A percentile compares a stretch with the other conserved stretches of the same genome.
These are phyloP conservation scores for Hyles vespertilio DNA, from an alignment of 1,140 invertebrate species.

Conservation along the genomic window DNA sequence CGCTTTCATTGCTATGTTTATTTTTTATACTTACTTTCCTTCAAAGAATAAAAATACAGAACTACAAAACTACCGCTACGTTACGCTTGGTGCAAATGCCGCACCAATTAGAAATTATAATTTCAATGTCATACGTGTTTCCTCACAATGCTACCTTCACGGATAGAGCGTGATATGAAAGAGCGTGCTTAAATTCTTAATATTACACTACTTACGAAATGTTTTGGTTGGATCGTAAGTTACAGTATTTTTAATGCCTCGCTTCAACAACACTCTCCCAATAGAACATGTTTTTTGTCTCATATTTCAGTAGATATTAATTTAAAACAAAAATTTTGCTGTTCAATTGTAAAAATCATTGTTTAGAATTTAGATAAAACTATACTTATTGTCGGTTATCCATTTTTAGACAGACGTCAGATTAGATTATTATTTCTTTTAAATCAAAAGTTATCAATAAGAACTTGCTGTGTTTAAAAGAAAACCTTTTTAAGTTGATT, in stretches of 20 bases:
- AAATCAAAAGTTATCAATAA: too few relatives aligned
- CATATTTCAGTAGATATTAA: slow-evolving; percentile 39
- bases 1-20: too few relatives aligned
- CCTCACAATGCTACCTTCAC: too few relatives aligned
- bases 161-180: not conserved
- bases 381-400: not conserved
- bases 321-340: slow-evolving; percentile 17
- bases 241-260: not conserved
- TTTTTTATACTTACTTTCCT: too few relatives aligned
- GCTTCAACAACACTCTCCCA: slow-evolving; percentile 20
- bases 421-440: too few relatives aligned
- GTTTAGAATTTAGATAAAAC: not conserved
- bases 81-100: too few relatives aligned
- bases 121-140: too few relatives aligned
- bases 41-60: too few relatives aligned
- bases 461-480: too few relatives aligned
- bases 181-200: slow-evolving; percentile 1
- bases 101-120: too few relatives aligned
- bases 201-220: not conserved
- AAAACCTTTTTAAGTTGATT: not conserved
- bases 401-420: not conserved
- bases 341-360: slow-evolving; percentile 2
- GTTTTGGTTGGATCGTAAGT: not conserved
- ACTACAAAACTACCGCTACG: too few relatives aligned
- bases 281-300: slow-evolving; percentile 38